Base-by-base conservation (phyloP, 2,888 invertebrate genomes). In the Agrotis ipsilon region DNA sequence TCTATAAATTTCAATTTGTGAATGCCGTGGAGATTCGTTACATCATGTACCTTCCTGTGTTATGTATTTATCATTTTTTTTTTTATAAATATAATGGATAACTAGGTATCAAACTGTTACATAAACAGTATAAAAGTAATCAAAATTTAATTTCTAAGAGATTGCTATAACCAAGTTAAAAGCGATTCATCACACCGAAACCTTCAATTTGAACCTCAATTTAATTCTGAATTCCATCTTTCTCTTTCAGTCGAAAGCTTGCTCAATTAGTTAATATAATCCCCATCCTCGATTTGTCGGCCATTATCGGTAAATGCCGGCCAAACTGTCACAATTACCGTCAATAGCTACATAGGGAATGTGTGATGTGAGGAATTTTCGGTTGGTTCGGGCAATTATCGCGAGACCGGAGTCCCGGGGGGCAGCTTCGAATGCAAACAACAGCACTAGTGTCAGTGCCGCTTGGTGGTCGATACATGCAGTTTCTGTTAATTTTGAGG, bases 261-360 rank as follows among this genome's bases (percentile, higher is more conserved):
- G 68, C 61, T 52, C 75, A 78, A 75, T 81, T 72, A 83, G 78
- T 80, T 78, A 78, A 76, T 76, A 78, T 73, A 75, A 75, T 80
- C 58, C 60, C 66, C 65, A 75, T 80, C 49, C 62, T 63, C 65
- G 71, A 75, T 83, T 77, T 72, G 75, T 72, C 73, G 48, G 52
- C 63, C 78, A 82, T 84, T 80, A 75, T 68, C 78, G 62, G 58
- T 59, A 80, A 83, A 84, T 75, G 73, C 67, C 69, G 69, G 67
- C 69, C 66, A 78, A 82, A 84, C 75, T 84, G 84, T 76, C 82
- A 82, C 79, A 76, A 72, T 84, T 79, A 79, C 79, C 70, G 83
- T 84, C 83, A 80, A 83, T 82, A 72, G 83, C 73, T 78, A 80
- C 80, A 83, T 21, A 72, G 85, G 83, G 84, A 84, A 82, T 77